phyloP scores from a whole-genome alignment of 2,888 invertebrate genomes.

The Cetonia aurata region DNA sequence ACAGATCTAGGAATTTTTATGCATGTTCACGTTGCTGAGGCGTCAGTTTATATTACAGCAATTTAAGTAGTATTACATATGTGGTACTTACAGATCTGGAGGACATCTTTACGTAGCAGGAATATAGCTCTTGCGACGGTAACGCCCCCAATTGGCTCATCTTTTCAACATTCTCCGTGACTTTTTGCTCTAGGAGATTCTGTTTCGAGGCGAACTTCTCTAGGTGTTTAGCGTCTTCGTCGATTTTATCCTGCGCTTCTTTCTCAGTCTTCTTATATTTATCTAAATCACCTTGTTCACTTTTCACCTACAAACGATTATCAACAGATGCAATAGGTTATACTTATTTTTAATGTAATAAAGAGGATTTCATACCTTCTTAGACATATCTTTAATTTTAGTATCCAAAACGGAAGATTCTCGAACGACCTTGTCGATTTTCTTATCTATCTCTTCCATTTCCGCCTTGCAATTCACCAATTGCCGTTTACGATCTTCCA shows the following conservation, averaged over 20 bases:
- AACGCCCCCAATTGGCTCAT: constrained; percentile 96
- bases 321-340: no score
- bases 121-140: constrained; percentile 92
- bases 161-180: constrained; percentile 94
- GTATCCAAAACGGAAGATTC: constrained; percentile 86
- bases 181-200: constrained; percentile 91
- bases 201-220: constrained; percentile 97
- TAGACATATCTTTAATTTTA: constrained; percentile 77
- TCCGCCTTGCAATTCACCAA: constrained; percentile 87
- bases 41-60: no score
- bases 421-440: constrained; percentile 84
- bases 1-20: no score
- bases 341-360: no score
- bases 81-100: constrained; percentile 74
- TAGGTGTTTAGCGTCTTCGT: constrained; percentile 94
- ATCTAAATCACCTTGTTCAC: constrained; percentile 82
- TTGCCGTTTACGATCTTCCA: constrained; percentile 92
- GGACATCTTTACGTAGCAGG: constrained; percentile 81
- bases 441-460: constrained; percentile 81
- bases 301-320: constrained; percentile 71
- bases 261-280: constrained; percentile 89
- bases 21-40: no score
- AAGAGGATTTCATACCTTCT: no score
- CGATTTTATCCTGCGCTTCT: constrained; percentile 93
- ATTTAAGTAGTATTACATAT: no score